A percentile compares a stretch with the other conserved stretches of the same genome.
These are phyloP conservation scores for Atrina japonica DNA, from an alignment of 2,888 invertebrate genomes.

Conservation along the genomic window DNA sequence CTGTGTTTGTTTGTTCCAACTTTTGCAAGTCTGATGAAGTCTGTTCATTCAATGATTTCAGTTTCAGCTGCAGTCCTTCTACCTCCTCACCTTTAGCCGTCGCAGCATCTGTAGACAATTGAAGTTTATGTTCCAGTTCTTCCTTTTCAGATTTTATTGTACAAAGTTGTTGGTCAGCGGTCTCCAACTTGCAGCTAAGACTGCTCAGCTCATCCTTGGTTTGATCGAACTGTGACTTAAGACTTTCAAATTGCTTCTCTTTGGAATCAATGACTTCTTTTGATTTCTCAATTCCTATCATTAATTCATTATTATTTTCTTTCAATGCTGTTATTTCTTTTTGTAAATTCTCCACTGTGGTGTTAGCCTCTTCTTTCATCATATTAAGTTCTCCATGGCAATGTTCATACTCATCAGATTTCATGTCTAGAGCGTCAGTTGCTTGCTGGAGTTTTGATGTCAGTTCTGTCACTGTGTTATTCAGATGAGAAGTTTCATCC, in stretches of 20 bases:
- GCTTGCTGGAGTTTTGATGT: slow-evolving; percentile 42
- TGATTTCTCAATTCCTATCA: slow-evolving; percentile 17
- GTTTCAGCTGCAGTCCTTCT: neutral
- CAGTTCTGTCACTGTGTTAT: slow-evolving; percentile 36
- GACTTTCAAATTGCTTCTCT: slow-evolving; percentile 8
- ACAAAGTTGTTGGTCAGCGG: neutral
- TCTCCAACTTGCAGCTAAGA: neutral
- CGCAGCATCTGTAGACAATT: slow-evolving; percentile 2
- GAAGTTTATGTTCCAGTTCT: neutral
- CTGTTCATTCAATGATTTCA: slow-evolving; percentile 3
- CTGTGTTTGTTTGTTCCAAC: neutral
- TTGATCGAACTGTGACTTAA: neutral
- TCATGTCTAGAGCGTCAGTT: slow-evolving; percentile 32
- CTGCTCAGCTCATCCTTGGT: neutral
- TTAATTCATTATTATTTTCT: slow-evolving; percentile 2
- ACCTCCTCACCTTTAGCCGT: slow-evolving; percentile 1
- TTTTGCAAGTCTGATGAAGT: slow-evolving; percentile 5
- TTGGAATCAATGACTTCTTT: slow-evolving; percentile 6
- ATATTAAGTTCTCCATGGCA: slow-evolving; percentile 25
- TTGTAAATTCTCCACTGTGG: neutral
- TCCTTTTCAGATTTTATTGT: neutral
- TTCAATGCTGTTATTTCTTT: slow-evolving; percentile 13
- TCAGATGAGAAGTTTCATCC: slow-evolving; percentile 8
- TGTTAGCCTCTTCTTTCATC: slow-evolving; percentile 29
- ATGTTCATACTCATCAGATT: slow-evolving; percentile 31